Evolutionary conservation across 2,797 vertebrate species (phyloP).

Genomic region (Onychomys torridus): DNA sequence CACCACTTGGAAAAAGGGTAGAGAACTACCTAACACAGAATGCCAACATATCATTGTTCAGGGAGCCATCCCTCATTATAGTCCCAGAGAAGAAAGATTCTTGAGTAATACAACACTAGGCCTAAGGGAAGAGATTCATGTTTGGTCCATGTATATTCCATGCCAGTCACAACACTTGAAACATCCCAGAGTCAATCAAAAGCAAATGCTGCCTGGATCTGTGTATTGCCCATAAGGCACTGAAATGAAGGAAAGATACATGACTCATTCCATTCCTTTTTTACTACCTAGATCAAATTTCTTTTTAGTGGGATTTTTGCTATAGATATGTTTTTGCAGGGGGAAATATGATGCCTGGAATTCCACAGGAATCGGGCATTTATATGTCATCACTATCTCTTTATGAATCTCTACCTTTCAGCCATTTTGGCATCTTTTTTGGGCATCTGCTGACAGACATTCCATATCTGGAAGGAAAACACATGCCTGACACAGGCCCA

Average conservation of each 20-base stretch:
- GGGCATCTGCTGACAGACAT: not conserved
- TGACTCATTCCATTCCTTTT: not conserved
- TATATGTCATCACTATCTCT: not conserved
- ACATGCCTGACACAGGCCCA: not conserved
- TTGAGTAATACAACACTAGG: not conserved
- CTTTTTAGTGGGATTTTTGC: not conserved
- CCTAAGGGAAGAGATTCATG: not conserved
- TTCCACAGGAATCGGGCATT: accelerated
- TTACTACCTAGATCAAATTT: not conserved
- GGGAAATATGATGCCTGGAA: not conserved
- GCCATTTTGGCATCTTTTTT: not conserved
- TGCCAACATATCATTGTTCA: accelerated
- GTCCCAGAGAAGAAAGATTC: not conserved
- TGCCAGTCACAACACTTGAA: not conserved
- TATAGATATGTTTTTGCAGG: not conserved
- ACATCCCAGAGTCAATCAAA: not conserved
- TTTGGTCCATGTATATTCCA: not conserved
- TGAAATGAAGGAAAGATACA: not conserved
- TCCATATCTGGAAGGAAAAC: not conserved
- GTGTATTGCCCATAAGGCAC: not conserved
- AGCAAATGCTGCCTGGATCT: not conserved
- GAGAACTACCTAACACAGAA: not conserved
- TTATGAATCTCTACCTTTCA: not conserved
- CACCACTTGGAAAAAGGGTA: not conserved
- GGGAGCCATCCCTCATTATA: not conserved